A percentile compares a stretch with the other conserved stretches of the same genome.
These are phyloP conservation scores for Pseudomyrmex pallidus DNA, from an alignment of 1,140 invertebrate species.

Conservation along the genomic window DNA sequence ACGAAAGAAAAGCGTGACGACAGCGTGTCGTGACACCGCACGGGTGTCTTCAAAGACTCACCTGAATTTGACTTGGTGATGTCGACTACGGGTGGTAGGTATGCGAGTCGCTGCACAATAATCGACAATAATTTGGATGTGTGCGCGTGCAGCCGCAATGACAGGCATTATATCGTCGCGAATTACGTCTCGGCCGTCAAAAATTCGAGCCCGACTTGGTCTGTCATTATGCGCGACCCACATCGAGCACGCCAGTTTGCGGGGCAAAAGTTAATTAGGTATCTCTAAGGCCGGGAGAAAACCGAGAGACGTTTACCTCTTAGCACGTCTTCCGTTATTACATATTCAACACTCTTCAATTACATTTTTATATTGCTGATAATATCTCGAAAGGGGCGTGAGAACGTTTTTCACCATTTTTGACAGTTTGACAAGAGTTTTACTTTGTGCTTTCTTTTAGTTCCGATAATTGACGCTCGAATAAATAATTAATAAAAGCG, in stretches of 20 bases:
- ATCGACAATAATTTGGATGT: conserved; percentile 17
- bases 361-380: too few species aligned
- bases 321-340: not conserved
- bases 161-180: conserved; percentile 42
- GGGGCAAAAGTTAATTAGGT: not conserved
- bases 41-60: not conserved
- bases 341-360: too few species aligned
- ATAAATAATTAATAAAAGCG: not conserved
- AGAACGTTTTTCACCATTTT: too few species aligned
- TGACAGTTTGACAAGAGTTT: too few species aligned
- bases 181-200: conserved; percentile 8
- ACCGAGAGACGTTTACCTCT: not conserved
- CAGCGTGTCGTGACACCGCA: not conserved
- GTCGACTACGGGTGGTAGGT: not conserved
- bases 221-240: conserved; percentile 56
- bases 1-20: conserved; percentile 6
- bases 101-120: not conserved
- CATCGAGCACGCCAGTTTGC: conserved; percentile 29
- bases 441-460: not conserved
- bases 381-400: too few species aligned
- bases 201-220: conserved; percentile 21
- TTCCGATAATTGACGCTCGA: not conserved
- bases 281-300: not conserved
- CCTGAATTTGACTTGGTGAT: conserved; percentile 10
- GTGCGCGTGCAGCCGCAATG: conserved; percentile 11